phyloP scores from a whole-genome alignment of 2,113 vertebrate species.

The Pseudonaja textilis region DNA sequence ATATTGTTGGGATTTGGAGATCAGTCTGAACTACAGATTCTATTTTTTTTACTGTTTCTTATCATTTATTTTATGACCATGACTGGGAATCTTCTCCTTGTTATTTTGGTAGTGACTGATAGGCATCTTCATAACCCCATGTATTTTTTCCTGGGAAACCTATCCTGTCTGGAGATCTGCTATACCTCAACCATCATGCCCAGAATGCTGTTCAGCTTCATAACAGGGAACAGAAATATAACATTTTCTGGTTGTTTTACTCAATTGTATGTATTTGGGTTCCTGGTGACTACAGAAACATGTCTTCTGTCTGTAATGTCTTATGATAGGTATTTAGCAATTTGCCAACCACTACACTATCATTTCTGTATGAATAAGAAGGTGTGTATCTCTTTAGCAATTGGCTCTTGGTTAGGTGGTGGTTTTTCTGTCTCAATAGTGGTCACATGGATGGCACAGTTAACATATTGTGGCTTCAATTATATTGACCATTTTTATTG shows the following conservation, averaged over 20 bases:
- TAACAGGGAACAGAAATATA: constrained; percentile 36
- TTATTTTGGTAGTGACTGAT: constrained; percentile 28
- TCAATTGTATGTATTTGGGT: constrained; percentile 44
- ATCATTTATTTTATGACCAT: constrained; percentile 17
- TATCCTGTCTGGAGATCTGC: constrained; percentile 40
- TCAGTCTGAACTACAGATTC: neutral
- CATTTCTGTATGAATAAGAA: constrained; percentile 17
- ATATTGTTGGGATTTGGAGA: constrained; percentile 35
- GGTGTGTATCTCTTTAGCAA: constrained; percentile 11
- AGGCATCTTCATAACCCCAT: constrained; percentile 34
- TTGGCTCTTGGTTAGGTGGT: constrained; percentile 32
- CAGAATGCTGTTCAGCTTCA: constrained; percentile 38
- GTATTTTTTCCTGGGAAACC: constrained; percentile 47
- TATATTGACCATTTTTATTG: constrained; percentile 49
- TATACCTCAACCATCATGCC: constrained; percentile 43
- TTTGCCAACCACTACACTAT: constrained; percentile 43
- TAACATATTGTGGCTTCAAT: constrained; percentile 43
- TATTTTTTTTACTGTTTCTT: constrained; percentile 19
- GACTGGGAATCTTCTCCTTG: constrained; percentile 27
- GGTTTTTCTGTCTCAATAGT: constrained; percentile 28
- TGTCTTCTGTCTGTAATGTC: constrained; percentile 42
- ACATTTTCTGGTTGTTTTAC: constrained; percentile 34
- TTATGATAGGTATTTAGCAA: constrained; percentile 42
- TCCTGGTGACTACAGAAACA: constrained; percentile 43
- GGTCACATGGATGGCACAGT: neutral